Evolutionary conservation across 2,797 vertebrate genomes (phyloP).

Genomic region (Thamnophis elegans): DNA sequence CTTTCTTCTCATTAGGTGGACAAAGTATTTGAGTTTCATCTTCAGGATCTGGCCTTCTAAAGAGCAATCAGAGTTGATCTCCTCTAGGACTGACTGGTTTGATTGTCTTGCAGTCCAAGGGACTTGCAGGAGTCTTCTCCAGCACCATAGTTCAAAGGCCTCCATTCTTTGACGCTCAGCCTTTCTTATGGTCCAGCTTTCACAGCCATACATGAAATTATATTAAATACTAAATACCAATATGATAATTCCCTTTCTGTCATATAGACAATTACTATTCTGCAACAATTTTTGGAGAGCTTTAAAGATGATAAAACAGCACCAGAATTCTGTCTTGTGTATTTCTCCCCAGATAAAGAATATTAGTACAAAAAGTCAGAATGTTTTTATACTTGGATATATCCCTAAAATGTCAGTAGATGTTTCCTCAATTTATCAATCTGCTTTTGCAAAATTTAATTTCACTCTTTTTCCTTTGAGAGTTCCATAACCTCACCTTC

Average conservation of each 20-base stretch:
- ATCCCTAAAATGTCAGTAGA: neutral
- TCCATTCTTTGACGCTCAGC: no score
- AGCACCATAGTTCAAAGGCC: no score
- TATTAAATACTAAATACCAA: neutral
- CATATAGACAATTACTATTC: neutral
- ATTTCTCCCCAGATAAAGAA: neutral
- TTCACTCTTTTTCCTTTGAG: neutral
- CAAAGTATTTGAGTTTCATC: no score
- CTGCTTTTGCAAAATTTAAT: neutral
- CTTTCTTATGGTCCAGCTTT: no score
- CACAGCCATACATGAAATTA: neutral
- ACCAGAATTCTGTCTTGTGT: neutral
- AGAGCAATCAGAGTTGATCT: no score
- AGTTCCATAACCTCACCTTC: neutral
- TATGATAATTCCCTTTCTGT: neutral
- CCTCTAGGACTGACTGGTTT: no score
- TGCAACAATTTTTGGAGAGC: neutral
- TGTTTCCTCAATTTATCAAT: neutral
- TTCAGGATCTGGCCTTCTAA: no score
- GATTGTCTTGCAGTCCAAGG: no score
- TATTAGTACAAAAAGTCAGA: neutral
- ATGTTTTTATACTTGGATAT: neutral
- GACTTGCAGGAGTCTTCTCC: no score
- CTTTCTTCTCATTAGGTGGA: no score
- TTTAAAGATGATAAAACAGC: neutral